A percentile compares a stretch with the other conserved stretches of the same genome.
Evolutionary conservation across 2,113 vertebrate genomes (phyloP).

Genomic region (Stigmatopora argus): DNA sequence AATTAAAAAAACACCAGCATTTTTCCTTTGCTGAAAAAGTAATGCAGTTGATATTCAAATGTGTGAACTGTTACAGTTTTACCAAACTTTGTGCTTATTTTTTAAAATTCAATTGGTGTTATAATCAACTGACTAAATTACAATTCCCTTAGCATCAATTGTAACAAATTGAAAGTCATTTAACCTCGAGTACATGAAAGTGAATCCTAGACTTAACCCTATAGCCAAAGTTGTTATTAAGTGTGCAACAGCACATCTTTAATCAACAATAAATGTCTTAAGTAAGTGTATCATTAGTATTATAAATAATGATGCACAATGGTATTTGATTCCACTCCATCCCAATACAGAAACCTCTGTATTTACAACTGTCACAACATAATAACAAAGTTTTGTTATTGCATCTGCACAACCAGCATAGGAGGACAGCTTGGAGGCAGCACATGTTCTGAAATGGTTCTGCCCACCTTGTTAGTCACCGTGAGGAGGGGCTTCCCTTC

Average conservation of each 20-base stretch:
- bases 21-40: background rate
- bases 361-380: constrained; percentile 24
- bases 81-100: background rate
- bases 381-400: constrained; percentile 49
- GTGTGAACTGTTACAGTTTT: background rate
- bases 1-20: background rate
- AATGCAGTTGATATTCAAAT: background rate
- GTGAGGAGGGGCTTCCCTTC: constrained; percentile 99
- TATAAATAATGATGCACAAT: background rate
- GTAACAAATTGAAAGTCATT: background rate
- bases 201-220: too few species aligned
- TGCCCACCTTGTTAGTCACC: constrained; percentile 98
- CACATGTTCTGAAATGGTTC: constrained; percentile 78
- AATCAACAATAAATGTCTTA: background rate
- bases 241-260: background rate
- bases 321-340: background rate
- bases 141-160: background rate
- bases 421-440: constrained; percentile 44
- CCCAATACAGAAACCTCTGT: constrained; percentile 7
- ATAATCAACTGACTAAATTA: background rate
- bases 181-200: background rate
- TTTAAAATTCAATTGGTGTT: background rate
- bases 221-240: background rate
- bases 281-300: background rate
- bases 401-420: constrained; percentile 51